Evolutionary conservation across 2,113 vertebrate species (phyloP), one percentile per base, ranked within the genome.

Genomic region (Neofelis nebulosa): DNA sequence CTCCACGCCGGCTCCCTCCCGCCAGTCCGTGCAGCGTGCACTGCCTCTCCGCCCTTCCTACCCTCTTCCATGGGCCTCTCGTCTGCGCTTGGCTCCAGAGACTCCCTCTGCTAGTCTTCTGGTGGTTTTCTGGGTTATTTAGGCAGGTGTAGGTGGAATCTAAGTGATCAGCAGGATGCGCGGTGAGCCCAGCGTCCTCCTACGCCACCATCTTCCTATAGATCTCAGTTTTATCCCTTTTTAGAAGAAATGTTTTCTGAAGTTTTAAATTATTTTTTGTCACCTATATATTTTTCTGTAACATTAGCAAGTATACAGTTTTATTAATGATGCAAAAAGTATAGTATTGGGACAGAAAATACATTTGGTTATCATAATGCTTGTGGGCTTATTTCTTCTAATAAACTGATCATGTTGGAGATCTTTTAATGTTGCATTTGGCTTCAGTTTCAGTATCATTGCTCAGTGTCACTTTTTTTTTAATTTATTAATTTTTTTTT

Each of bases 301-400:
- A 73, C 3, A 38, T 66, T 65, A 87, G 29, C 13, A 31, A 95
- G 5, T 45, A 89, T 93, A 66, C 91, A 73, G 11, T n/a, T 85
- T 85, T 96, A 78, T 95, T 89, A 93, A 94, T 92, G 25, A 89
- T 86, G 6, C 31, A 41, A 2, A 78, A 91, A 86, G 13, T 91
- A 48, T 25, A 86, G 10, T 91, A 38, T 38, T 87, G 27, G 9
- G n/a, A 38, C 18, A 65, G 71, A 92, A 88, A 73, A 71, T 10
- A 36, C 5, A 52, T 45, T 95, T 88, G n/a, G 4, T 61, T 71
- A 48, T 12, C 50, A 63, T 80, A 61, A 93, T 66, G 27, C 38
- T 95, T 82, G 38, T 52, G 18, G 89, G 21, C 33, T 95, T 76
- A 27, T 95, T 97, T 93, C 66, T 95, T 91, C 31, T 95, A 93